phyloP scores from a whole-genome alignment of 2,113 vertebrate species.

The Hippocampus zosterae region DNA sequence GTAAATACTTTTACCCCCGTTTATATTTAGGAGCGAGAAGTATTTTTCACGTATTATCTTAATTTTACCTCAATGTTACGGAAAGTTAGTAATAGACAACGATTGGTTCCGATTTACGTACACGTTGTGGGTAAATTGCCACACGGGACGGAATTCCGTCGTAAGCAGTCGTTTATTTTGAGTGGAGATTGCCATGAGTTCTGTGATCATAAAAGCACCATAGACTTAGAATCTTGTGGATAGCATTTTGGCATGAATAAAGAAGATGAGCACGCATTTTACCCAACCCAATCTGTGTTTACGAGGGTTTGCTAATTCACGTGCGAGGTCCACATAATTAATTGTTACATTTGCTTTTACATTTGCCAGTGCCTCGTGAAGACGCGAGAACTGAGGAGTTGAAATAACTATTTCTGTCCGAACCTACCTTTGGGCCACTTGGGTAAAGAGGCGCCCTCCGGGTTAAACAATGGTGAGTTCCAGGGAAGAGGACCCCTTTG shows the following conservation, averaged over 20 bases:
- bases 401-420: slow-evolving; percentile 25
- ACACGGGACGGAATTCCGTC: not conserved
- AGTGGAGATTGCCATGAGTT: not conserved
- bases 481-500: slow-evolving; percentile 55
- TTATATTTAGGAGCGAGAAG: not conserved
- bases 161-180: not conserved
- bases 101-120: not conserved
- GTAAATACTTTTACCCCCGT: not conserved
- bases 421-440: slow-evolving; percentile 8
- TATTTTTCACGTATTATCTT: not conserved
- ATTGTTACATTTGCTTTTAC: not conserved
- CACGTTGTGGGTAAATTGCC: not conserved
- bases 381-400: not conserved
- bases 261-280: not conserved
- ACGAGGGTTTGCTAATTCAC: not conserved
- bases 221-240: not conserved
- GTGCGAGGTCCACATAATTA: not conserved
- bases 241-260: not conserved
- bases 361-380: not conserved
- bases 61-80: too few species aligned
- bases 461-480: slow-evolving; percentile 46
- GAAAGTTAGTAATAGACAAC: not conserved
- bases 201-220: not conserved
- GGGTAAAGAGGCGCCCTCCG: slow-evolving; percentile 23
- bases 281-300: not conserved